Conservation (phyloP, 2,888 invertebrate genomes). For the Gymnosoma rotundatum region DNA sequence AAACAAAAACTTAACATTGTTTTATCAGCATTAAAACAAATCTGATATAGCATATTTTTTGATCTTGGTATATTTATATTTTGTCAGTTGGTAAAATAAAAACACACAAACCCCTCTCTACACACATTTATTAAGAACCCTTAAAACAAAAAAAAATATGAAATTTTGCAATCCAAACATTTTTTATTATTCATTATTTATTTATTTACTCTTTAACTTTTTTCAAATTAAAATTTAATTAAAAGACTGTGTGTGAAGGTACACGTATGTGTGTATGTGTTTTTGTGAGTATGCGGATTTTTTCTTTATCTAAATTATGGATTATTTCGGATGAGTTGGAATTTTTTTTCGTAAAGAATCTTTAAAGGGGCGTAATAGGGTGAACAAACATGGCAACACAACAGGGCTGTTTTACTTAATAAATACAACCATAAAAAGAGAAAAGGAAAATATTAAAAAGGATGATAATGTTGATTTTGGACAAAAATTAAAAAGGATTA, state of each 20-base stretch:
- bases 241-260: background rate
- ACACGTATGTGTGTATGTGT: background rate
- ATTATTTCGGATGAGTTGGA: constrained; percentile 17
- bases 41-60: background rate
- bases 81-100: no score
- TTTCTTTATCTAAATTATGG: constrained; percentile 26
- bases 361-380: constrained; percentile 26
- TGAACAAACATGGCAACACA: background rate
- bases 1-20: no score
- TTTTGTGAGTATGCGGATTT: background rate
- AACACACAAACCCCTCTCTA: background rate
- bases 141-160: background rate
- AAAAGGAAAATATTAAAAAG: constrained; percentile 27
- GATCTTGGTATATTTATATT: background rate
- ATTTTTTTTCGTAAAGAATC: constrained; percentile 6
- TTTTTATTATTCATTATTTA: background rate
- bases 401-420: background rate
- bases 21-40: background rate
- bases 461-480: constrained; percentile 42
- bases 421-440: background rate
- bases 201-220: constrained; percentile 19
- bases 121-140: background rate
- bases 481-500: background rate
- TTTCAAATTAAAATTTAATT: background rate
- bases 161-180: background rate